phyloP scores from a whole-genome alignment of 2,888 invertebrate genomes.

The Alcis repandata region DNA sequence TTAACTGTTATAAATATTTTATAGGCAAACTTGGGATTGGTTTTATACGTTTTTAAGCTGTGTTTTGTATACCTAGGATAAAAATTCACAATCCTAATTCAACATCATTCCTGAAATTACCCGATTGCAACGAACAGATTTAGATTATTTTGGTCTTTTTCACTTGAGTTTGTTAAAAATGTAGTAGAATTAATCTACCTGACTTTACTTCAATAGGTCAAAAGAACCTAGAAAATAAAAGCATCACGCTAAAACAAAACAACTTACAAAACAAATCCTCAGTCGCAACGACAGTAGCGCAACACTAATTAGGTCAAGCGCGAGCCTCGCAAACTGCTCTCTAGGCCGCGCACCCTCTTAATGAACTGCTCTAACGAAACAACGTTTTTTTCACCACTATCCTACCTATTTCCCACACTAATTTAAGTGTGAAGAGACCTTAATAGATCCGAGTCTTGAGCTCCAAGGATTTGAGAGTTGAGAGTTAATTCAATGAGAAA shows the following conservation, averaged over 20 bases:
- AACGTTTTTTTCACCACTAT: conserved; percentile 70
- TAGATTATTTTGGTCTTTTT: too few species aligned
- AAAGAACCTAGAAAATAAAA: conserved; percentile 23
- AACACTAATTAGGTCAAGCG: conserved; percentile 78
- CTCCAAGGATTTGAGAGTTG: conserved; percentile 28
- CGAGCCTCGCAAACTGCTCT: conserved; percentile 72
- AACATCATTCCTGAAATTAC: too few species aligned
- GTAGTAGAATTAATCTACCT: too few species aligned
- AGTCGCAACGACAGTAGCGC: conserved; percentile 67
- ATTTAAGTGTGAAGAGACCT: conserved; percentile 41
- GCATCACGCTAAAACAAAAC: conserved; percentile 60
- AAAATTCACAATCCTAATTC: too few species aligned
- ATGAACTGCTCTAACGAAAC: conserved; percentile 79
- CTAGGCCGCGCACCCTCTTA: conserved; percentile 72
- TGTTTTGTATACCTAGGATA: too few species aligned
- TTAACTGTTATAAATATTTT: too few species aligned
- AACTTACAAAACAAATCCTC: conserved; percentile 67
- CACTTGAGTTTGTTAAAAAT: too few species aligned
- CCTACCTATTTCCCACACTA: conserved; percentile 48
- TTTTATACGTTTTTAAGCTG: too few species aligned
- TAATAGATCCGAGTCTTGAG: conserved; percentile 24
- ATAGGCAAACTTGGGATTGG: too few species aligned
- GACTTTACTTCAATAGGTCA: not conserved
- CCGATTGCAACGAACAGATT: too few species aligned
- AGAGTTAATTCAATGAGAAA: conserved; percentile 32